phyloP scores from a whole-genome alignment of 2,797 vertebrate species.

The Poeciliopsis turneri region DNA sequence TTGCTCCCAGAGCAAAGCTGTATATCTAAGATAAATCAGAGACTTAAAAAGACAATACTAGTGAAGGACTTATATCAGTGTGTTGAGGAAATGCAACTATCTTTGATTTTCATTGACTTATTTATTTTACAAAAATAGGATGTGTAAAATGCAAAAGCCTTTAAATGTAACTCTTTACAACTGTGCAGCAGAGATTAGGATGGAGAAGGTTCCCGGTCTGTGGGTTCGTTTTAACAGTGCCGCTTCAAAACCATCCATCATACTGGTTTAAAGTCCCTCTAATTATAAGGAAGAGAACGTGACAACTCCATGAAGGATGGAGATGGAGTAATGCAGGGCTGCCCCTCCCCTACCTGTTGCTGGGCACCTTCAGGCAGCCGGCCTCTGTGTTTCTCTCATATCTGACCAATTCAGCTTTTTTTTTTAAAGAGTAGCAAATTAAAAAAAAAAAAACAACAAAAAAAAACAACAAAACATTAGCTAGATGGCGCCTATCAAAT shows the following conservation, averaged over 20 bases:
- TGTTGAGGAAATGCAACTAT: slow-evolving; percentile 10
- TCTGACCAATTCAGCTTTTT: background rate
- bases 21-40: slow-evolving; percentile 55
- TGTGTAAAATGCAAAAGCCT: slow-evolving; percentile 55
- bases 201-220: too few species aligned
- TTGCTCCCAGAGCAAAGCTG: slow-evolving; percentile 50
- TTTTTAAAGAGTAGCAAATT: too few species aligned
- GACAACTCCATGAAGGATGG: background rate
- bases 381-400: background rate
- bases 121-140: slow-evolving; percentile 41
- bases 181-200: slow-evolving; percentile 31
- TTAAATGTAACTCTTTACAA: slow-evolving; percentile 60
- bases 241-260: background rate
- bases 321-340: background rate
- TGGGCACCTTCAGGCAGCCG: background rate
- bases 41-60: slow-evolving; percentile 14
- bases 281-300: background rate
- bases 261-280: background rate
- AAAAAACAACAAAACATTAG: background rate
- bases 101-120: slow-evolving; percentile 10
- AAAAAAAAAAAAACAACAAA: background rate
- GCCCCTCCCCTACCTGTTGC: background rate
- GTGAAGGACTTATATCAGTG: slow-evolving; percentile 43
- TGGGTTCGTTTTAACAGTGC: background rate
- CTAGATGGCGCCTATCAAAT: background rate